Base-by-base conservation (phyloP, 2,888 invertebrate species). In the Cremastinae sp. region DNA sequence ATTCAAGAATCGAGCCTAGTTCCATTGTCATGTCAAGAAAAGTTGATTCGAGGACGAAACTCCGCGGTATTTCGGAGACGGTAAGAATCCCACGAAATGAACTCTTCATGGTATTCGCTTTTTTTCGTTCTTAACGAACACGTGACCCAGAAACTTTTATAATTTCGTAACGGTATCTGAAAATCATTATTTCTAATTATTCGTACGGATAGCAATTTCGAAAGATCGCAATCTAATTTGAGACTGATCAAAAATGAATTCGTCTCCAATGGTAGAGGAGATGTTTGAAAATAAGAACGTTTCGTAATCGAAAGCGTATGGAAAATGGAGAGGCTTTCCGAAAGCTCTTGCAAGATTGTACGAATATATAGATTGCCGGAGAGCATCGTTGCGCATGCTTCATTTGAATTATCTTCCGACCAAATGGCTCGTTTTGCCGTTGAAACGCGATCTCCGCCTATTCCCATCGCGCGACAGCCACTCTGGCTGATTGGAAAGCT, bases 401-500 rank as follows among this genome's bases (percentile, higher is more conserved):
- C n/a, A 49, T 39, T 62, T 47, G 65, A 75, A 75, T 75, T 75
- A 70, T 70, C 28, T 58, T 65, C 37, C 45, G 45, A 43, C 43
- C 49, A 70, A 64, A 59, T 47, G 49, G 58, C 58, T 49, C 58
- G 58, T 65, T 59, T 28, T 53, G 45, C 59, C 39, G 55, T 20
- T 45, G 47, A 61, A 65, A 18, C 45, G 45, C 35, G 28, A 28
- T 53, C 18, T 58, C 64, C 18, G 35, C 35, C 35, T 55, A 65
- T 75, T 61, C 41, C 35, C 55, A 22, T 45, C 39, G 59, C 45
- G 43, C 65, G 70, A 71, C 65, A 66, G 49, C 70, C 75, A 75
- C 75, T 75, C 70, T 75, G 55, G 65, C 61, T 75, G 75, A 75
- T 75, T 75, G 75, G 70, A 71, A 75, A 75, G 65, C 51, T 45